phyloP scores from a whole-genome alignment of 2,797 vertebrate species.

The Garrulus glandarius region DNA sequence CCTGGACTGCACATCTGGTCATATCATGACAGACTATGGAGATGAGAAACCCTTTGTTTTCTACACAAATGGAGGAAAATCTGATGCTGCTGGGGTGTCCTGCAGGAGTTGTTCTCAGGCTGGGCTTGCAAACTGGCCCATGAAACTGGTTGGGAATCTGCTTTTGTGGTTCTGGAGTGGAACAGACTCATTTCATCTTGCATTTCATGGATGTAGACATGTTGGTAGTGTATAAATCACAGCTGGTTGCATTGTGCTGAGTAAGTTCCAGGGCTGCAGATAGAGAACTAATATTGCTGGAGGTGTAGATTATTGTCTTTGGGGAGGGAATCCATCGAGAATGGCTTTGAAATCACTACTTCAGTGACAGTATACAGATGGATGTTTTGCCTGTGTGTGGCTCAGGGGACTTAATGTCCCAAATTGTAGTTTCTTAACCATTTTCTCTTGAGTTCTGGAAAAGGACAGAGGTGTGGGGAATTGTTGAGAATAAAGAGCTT shows the following conservation, averaged over 20 bases:
- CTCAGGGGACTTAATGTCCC: background rate
- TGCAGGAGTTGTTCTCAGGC: background rate
- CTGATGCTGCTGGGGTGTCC: background rate
- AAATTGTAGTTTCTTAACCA: background rate
- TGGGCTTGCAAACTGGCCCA: background rate
- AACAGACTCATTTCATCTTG: background rate
- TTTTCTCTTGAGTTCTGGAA: background rate
- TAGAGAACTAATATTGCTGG: background rate
- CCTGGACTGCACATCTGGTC: conserved; percentile 8
- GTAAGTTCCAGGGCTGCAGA: background rate
- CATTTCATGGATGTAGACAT: background rate
- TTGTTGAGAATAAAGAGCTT: background rate
- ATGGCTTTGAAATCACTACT: background rate
- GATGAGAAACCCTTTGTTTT: conserved; percentile 18
- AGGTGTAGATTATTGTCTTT: background rate
- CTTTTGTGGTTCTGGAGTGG: background rate
- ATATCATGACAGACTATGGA: background rate
- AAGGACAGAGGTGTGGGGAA: background rate
- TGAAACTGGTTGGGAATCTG: background rate
- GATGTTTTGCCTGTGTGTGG: background rate
- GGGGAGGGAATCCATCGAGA: background rate
- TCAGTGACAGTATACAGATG: background rate
- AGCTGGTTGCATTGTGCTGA: background rate
- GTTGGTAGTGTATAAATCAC: background rate
- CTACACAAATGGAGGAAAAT: background rate